phyloP scores from a whole-genome alignment of 2,888 invertebrate genomes.

The Lepidocyrtoides sp. region DNA sequence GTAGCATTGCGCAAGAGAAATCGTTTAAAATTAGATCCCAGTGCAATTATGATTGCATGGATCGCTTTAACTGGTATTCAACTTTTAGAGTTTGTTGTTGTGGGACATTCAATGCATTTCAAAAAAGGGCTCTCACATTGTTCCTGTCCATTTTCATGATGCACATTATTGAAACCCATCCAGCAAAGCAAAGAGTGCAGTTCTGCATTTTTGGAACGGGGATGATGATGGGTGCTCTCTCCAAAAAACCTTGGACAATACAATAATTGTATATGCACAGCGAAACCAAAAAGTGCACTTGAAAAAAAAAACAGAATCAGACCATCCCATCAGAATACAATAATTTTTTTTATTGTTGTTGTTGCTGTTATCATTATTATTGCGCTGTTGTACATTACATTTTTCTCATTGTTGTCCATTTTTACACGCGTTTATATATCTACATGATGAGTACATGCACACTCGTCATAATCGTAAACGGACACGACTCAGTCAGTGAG shows the following conservation, averaged over 20 bases:
- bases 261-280: background rate
- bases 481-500: constrained; percentile 38
- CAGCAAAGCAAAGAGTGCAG: constrained; percentile 55
- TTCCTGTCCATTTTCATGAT: background rate
- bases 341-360: constrained; percentile 63
- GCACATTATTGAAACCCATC: background rate
- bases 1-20: constrained; percentile 68
- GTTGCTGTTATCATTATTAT: constrained; percentile 13
- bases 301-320: constrained; percentile 68
- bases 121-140: constrained; percentile 23
- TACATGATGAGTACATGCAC: too few relatives aligned
- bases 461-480: too few relatives aligned
- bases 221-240: constrained; percentile 45
- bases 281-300: constrained; percentile 69
- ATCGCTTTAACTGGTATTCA: constrained; percentile 55
- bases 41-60: constrained; percentile 34
- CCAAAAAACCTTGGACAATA: constrained; percentile 35
- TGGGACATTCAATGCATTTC: background rate
- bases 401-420: constrained; percentile 60
- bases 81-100: constrained; percentile 37
- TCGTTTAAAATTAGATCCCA: constrained; percentile 44
- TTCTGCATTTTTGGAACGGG: background rate
- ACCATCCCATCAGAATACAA: constrained; percentile 19
- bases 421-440: constrained; percentile 28
- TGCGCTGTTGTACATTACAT: constrained; percentile 32